These are phyloP conservation scores for Andrena fulva DNA, from an alignment of 2,888 invertebrate species.

Conservation along the genomic window DNA sequence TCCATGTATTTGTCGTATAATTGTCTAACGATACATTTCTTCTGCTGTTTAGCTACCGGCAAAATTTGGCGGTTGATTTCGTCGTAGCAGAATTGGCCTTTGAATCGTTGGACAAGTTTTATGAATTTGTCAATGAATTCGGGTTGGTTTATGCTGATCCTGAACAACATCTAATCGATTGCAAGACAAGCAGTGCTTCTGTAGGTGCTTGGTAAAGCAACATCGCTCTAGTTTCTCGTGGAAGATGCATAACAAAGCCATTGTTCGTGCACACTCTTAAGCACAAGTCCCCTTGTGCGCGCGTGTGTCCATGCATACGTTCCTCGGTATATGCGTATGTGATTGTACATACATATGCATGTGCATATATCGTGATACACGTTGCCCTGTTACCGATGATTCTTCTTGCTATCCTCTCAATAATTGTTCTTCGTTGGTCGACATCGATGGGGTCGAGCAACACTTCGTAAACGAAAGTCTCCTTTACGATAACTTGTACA, in stretches of 20 bases:
- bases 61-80: constrained; percentile 94
- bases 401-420: constrained; percentile 50
- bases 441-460: constrained; percentile 31
- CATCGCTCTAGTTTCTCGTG: constrained; percentile 54
- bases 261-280: constrained; percentile 38
- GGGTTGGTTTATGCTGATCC: constrained; percentile 90
- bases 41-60: constrained; percentile 94
- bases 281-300: constrained; percentile 56
- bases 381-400: constrained; percentile 44
- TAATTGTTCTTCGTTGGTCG: constrained; percentile 55
- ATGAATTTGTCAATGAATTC: constrained; percentile 94
- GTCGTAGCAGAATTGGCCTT: constrained; percentile 95
- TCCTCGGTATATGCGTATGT: constrained; percentile 61
- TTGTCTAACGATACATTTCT: constrained; percentile 85
- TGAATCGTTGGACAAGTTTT: constrained; percentile 92
- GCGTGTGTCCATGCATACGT: constrained; percentile 63
- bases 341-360: constrained; percentile 67
- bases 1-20: constrained; percentile 45
- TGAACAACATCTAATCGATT: constrained; percentile 92
- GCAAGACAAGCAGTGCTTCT: constrained; percentile 90
- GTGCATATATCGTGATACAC: constrained; percentile 56
- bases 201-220: constrained; percentile 82
- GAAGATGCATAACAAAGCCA: constrained; percentile 54
- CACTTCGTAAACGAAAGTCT: constrained; percentile 44
- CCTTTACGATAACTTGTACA: constrained; percentile 50